A percentile compares a stretch with the other conserved stretches of the same genome.
Conservation (phyloP, 2,888 invertebrate species). For the Leptopilina myrica region DNA sequence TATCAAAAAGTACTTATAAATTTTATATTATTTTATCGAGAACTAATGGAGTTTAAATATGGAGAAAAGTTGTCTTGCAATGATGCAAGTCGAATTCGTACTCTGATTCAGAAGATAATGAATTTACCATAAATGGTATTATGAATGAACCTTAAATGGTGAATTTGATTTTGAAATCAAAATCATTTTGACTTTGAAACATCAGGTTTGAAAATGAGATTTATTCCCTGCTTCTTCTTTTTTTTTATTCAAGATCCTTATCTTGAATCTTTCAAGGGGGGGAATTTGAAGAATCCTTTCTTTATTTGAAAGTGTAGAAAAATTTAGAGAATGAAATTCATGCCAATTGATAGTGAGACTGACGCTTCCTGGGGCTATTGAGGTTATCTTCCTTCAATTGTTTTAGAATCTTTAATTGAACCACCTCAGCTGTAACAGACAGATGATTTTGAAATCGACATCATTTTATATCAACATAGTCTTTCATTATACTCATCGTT, state of each 20-base stretch:
- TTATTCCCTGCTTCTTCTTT: background rate
- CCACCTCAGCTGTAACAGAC: slow-evolving; percentile 17
- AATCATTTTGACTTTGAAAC: background rate
- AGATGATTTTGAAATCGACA: slow-evolving; percentile 26
- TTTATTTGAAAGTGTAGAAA: background rate
- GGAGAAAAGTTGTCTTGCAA: no score
- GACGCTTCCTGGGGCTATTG: slow-evolving; percentile 21
- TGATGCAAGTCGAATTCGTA: no score
- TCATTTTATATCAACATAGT: slow-evolving; percentile 10
- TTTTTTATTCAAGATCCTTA: background rate
- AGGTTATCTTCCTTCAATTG: slow-evolving; percentile 25
- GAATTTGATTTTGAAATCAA: background rate
- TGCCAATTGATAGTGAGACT: slow-evolving; percentile 26
- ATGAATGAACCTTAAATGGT: background rate
- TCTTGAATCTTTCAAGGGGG: no score
- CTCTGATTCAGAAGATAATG: background rate
- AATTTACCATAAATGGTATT: background rate
- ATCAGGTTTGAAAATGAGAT: background rate
- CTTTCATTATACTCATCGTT: background rate
- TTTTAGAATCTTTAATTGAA: slow-evolving; percentile 23
- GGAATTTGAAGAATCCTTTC: background rate
- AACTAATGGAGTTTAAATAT: no score
- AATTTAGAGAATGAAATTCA: slow-evolving; percentile 16
- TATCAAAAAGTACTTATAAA: no score
- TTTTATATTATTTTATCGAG: no score